phyloP scores from a whole-genome alignment of 2,888 invertebrate species.

The Embidobia sp. region DNA sequence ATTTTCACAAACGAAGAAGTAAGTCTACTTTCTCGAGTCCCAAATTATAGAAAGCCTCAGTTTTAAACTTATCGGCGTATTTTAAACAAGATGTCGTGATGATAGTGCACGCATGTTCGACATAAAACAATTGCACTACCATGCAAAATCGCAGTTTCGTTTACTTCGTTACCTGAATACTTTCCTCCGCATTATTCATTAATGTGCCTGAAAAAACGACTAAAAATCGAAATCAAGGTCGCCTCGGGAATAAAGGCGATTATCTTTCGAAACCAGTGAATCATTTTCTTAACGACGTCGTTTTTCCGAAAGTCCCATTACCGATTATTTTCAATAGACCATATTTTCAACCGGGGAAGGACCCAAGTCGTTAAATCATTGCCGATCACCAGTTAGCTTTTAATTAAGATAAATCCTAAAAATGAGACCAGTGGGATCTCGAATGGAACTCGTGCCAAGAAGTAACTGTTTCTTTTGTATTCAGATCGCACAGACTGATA shows the following conservation, averaged over 20 bases:
- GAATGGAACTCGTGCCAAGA: conserved; percentile 1
- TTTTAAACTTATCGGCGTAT: conserved; percentile 25
- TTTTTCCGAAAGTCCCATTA: not conserved
- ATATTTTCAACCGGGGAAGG: too few species aligned
- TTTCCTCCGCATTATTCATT: conserved; percentile 10
- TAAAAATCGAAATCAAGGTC: conserved; percentile 14
- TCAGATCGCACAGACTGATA: conserved; percentile 27
- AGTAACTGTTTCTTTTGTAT: conserved; percentile 36
- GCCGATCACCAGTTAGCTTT: conserved; percentile 1
- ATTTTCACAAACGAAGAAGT: conserved; percentile 12
- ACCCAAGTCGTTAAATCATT: not conserved
- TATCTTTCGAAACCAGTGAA: not conserved
- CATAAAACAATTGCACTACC: conserved; percentile 24
- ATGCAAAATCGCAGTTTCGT: not conserved
- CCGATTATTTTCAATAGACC: too few species aligned
- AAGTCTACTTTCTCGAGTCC: conserved; percentile 52
- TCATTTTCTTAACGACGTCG: not conserved
- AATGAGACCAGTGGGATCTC: not conserved
- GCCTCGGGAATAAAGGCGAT: not conserved
- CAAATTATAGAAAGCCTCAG: conserved; percentile 45
- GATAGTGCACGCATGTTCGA: conserved; percentile 27
- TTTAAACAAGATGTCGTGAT: conserved; percentile 43
- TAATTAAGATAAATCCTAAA: conserved; percentile 1
- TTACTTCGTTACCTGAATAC: not conserved
- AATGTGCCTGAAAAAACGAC: conserved; percentile 9